phyloP scores from a whole-genome alignment of 2,888 invertebrate genomes.

The Hartigia nigra region DNA sequence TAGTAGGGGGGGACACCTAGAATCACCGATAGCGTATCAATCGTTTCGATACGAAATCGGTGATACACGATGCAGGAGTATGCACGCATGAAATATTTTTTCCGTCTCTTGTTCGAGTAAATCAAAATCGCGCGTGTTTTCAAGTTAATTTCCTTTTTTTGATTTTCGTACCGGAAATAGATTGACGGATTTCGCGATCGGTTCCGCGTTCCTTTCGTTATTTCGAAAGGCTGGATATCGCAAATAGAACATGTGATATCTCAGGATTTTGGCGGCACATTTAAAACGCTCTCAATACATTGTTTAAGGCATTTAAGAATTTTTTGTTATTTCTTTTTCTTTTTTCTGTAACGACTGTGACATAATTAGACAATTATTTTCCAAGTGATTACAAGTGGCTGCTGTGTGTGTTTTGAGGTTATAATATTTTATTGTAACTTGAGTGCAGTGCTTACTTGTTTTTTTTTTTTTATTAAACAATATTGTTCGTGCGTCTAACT shows the following conservation, averaged over 20 bases:
- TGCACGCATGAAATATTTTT: neutral
- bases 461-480: neutral
- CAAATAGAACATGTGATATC: neutral
- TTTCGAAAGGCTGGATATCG: neutral
- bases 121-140: neutral
- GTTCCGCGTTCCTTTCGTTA: neutral
- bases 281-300: neutral
- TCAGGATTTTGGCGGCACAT: neutral
- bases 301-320: neutral
- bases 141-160: neutral
- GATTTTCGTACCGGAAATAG: neutral
- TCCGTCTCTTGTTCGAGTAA: neutral
- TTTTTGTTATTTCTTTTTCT: neutral
- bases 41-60: conserved; percentile 49
- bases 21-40: conserved; percentile 53
- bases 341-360: neutral
- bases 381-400: neutral
- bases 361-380: neutral
- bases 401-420: neutral
- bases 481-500: neutral
- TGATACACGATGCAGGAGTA: conserved; percentile 35
- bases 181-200: neutral
- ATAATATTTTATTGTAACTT: neutral
- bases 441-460: neutral
- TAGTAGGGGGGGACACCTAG: conserved; percentile 4